Base-by-base conservation (phyloP, 64 coral and sea anemone genomes). In the Dendronephthya gigantea region DNA sequence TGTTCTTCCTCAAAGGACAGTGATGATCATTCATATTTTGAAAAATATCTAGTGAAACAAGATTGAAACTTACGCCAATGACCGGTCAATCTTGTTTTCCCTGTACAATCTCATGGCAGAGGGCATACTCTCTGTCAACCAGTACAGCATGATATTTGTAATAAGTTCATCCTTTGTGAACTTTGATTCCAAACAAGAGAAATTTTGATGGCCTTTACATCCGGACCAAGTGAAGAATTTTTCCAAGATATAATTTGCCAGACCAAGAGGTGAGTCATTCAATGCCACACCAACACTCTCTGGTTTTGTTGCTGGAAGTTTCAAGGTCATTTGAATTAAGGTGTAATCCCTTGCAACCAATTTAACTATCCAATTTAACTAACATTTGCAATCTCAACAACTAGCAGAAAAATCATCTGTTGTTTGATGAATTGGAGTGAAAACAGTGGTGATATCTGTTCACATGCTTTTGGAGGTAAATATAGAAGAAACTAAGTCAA, bases 131-230 rank as follows among this genome's bases (percentile, higher is more conserved):
- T 88, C 86, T 1, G 94, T 97, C 68, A 88, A 19, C 94, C 94
- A 97, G 35, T 97, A 97, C 4, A 97, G 89, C 94, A 97, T 97
- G 4, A 97, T 14, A 82, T 97, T 97, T 19, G 94, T 97, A 3
- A 97, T 34, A 33, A 97, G 25, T 37, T 97, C 94, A 85, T 97
- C 91, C 87, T 93, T 97, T 30, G 89, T 93, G 70, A 97, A 97
- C 74, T 36, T 84, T 14, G 84, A 89, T 34, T 93, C 92, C 28
- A 97, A 68, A 72, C 94, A 97, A 19, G 83, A 40, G 11, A 87
- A 31, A 15, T 86, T 87, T 8, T 93, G 81, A 66, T 85, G 90
- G 0, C 75, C 22, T 9, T 40, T 25, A 49, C 94, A 97, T 33
- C 91, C 94, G 84, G 86, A 89, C 87, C 84, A 86, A 14, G 83